A percentile compares a stretch with the other conserved stretches of the same genome.
phyloP scores from a whole-genome alignment of 2,888 invertebrate genomes.

The Drosophila trichaetosa region DNA sequence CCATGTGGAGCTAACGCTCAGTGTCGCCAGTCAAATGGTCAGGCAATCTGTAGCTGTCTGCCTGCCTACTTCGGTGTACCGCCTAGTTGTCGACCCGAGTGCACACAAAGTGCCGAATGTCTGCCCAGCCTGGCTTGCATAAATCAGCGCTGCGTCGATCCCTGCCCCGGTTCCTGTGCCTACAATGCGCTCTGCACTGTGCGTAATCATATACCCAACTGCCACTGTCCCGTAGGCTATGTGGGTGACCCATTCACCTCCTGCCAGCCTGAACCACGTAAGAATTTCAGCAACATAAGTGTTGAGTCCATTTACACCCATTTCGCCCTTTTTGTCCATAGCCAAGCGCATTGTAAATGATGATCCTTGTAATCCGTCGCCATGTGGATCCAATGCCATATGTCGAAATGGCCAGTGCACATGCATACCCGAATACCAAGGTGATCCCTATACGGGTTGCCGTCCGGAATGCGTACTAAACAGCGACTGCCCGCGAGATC shows the following conservation, averaged over 20 bases:
- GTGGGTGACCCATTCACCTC: slow-evolving; percentile 91
- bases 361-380: slow-evolving; percentile 87
- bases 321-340: slow-evolving; percentile 24
- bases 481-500: slow-evolving; percentile 89
- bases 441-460: slow-evolving; percentile 91
- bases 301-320: not conserved
- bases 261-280: slow-evolving; percentile 86
- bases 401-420: slow-evolving; percentile 89
- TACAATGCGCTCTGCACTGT: slow-evolving; percentile 88
- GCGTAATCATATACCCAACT: slow-evolving; percentile 90
- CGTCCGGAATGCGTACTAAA: slow-evolving; percentile 92
- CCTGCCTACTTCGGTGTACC: slow-evolving; percentile 89
- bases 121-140: slow-evolving; percentile 91
- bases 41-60: slow-evolving; percentile 89
- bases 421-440: slow-evolving; percentile 89
- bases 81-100: slow-evolving; percentile 90
- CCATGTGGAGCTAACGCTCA: slow-evolving; percentile 90
- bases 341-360: slow-evolving; percentile 74
- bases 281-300: slow-evolving; percentile 85
- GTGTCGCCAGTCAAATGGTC: slow-evolving; percentile 87
- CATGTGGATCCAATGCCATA: slow-evolving; percentile 90
- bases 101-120: slow-evolving; percentile 91
- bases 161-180: slow-evolving; percentile 92
- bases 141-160: slow-evolving; percentile 91
- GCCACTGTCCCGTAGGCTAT: slow-evolving; percentile 89